Conservation (phyloP, 2,797 vertebrate species). For the Aeoliscus strigatus region DNA sequence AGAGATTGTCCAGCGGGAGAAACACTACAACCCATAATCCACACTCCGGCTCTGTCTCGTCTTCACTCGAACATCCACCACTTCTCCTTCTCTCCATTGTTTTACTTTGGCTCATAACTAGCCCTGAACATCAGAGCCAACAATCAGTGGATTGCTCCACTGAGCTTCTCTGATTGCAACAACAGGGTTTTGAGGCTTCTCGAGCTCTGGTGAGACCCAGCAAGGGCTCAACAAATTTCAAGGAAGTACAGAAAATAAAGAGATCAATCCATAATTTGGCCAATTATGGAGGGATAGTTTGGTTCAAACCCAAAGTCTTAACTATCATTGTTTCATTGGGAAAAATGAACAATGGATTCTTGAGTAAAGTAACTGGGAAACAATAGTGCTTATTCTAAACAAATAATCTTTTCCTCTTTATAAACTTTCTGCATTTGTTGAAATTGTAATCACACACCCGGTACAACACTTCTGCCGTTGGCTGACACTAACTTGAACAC, state of each 20-base stretch:
- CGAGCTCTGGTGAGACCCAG: constrained; percentile 9
- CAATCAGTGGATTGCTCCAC: constrained; percentile 12
- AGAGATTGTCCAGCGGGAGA: constrained; percentile 23
- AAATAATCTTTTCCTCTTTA: constrained; percentile 25
- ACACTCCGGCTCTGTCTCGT: constrained; percentile 23
- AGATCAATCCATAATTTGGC: constrained; percentile 42
- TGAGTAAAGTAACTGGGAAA: constrained; percentile 12
- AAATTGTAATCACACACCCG: constrained; percentile 18
- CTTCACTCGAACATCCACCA: constrained; percentile 25
- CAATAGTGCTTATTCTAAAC: constrained; percentile 22
- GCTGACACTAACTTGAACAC: constrained; percentile 8
- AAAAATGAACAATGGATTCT: constrained; percentile 10
- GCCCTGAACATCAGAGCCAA: constrained; percentile 19
- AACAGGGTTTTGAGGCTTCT: constrained; percentile 39
- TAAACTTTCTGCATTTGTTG: neutral
- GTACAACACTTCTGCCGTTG: constrained; percentile 30
- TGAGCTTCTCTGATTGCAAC: constrained; percentile 45
- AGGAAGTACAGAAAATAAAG: constrained; percentile 55
- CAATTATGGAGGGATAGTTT: constrained; percentile 22
- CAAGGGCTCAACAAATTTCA: constrained; percentile 42
- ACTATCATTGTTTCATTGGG: constrained; percentile 13
- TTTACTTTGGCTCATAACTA: constrained; percentile 26
- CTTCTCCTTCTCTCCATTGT: constrained; percentile 39
- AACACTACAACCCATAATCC: constrained; percentile 53
- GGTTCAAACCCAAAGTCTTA: constrained; percentile 33